These are phyloP conservation scores for Crocidura indochinensis DNA, from an alignment of 2,797 vertebrate species.

Conservation along the genomic window DNA sequence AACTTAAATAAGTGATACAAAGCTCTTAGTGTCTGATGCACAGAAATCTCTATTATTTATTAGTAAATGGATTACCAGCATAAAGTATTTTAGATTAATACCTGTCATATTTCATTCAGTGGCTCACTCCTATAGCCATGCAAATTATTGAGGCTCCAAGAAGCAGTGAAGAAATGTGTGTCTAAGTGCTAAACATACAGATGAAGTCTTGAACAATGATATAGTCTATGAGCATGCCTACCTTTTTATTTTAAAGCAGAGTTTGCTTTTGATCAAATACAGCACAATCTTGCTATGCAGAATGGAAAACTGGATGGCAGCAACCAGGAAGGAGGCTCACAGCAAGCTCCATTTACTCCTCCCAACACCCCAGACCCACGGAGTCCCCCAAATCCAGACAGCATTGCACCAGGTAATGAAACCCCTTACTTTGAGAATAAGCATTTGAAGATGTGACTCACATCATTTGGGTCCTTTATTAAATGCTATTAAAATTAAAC, in stretches of 20 bases:
- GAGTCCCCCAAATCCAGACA: constrained; percentile 92
- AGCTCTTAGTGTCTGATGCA: not conserved
- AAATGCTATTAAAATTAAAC: not conserved
- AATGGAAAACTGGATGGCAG: constrained; percentile 86
- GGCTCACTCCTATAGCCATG: not conserved
- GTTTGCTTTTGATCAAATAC: constrained; percentile 76
- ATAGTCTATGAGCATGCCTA: not conserved
- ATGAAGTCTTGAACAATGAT: not conserved
- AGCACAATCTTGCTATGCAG: constrained; percentile 88
- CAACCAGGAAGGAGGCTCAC: constrained; percentile 86
- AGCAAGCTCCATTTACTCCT: constrained; percentile 89
- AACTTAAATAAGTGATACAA: not conserved
- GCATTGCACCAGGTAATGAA: constrained; percentile 95
- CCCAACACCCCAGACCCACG: constrained; percentile 91
- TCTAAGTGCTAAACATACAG: not conserved
- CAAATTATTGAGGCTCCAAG: not conserved
- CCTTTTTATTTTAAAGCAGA: constrained; percentile 58
- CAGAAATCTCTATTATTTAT: not conserved
- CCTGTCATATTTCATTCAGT: not conserved
- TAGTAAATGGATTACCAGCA: not conserved
- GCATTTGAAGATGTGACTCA: not conserved
- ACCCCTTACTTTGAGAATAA: not conserved
- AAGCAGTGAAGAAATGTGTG: not conserved
- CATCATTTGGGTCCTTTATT: not conserved
- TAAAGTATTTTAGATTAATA: not conserved